These are phyloP conservation scores for Xylophagus ater DNA, from an alignment of 2,888 invertebrate genomes.

Conservation along the genomic window DNA sequence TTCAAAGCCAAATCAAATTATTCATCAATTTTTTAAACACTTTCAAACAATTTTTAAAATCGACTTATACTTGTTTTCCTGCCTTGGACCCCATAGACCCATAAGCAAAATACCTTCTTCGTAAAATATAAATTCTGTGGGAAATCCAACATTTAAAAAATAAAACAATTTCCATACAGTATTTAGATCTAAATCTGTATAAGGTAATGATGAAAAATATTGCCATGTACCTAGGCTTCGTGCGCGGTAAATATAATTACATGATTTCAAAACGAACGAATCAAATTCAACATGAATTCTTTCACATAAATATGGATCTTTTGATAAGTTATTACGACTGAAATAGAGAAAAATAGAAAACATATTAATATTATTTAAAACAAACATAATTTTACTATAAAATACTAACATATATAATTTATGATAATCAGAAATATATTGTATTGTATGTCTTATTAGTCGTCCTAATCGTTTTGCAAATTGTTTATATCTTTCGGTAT, in stretches of 20 bases:
- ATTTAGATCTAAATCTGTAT: constrained; percentile 45
- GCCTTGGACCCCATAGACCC: too few relatives aligned
- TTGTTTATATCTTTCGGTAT: constrained; percentile 46
- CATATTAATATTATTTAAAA: neutral
- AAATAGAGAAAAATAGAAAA: neutral
- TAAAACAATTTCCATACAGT: constrained; percentile 57
- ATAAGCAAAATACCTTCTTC: constrained; percentile 12
- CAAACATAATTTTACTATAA: neutral
- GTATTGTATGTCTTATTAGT: constrained; percentile 56
- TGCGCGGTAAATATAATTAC: constrained; percentile 56
- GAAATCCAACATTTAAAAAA: constrained; percentile 48
- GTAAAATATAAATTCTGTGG: constrained; percentile 25
- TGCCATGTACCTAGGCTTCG: constrained; percentile 69
- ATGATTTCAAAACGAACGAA: constrained; percentile 57
- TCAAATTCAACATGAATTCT: constrained; percentile 62
- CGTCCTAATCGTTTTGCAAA: constrained; percentile 58
- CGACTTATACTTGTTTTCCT: too few relatives aligned
- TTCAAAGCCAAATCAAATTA: too few relatives aligned
- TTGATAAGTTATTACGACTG: constrained; percentile 32
- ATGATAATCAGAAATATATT: constrained; percentile 58
- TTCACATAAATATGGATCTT: constrained; percentile 41
- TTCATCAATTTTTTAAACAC: too few relatives aligned
- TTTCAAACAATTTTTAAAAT: too few relatives aligned
- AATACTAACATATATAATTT: constrained; percentile 29
- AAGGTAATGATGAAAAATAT: constrained; percentile 66